Conservation (phyloP, 1,140 invertebrate species). For the Eufriesea mexicana region DNA sequence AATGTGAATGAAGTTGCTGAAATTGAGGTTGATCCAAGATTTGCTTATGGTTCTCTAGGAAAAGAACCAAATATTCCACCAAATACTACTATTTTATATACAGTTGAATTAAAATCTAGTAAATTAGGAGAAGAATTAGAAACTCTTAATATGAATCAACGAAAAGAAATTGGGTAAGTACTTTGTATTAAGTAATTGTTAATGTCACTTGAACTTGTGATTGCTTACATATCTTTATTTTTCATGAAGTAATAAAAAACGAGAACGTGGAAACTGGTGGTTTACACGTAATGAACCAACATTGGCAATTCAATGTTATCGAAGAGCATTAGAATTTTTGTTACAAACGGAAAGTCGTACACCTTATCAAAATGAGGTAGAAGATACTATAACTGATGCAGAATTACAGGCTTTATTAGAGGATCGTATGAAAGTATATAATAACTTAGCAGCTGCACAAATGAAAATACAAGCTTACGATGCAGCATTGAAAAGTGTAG, state of each 20-base stretch:
- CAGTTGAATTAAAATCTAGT: slow-evolving; percentile 87
- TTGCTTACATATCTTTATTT: background rate
- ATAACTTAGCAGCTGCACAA: slow-evolving; percentile 95
- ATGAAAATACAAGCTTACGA: slow-evolving; percentile 92
- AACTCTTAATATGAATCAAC: slow-evolving; percentile 83
- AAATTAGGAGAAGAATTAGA: slow-evolving; percentile 86
- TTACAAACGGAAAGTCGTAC: slow-evolving; percentile 85
- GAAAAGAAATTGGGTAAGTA: slow-evolving; percentile 86
- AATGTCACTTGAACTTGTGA: background rate
- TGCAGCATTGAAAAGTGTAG: slow-evolving; percentile 90
- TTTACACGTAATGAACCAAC: slow-evolving; percentile 90
- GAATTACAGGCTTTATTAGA: slow-evolving; percentile 87
- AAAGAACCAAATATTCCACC: slow-evolving; percentile 86
- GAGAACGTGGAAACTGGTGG: slow-evolving; percentile 94
- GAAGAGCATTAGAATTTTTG: slow-evolving; percentile 91
- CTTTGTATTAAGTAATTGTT: slow-evolving; percentile 1
- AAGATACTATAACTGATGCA: slow-evolving; percentile 79
- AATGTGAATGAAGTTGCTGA: slow-evolving; percentile 89
- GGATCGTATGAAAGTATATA: slow-evolving; percentile 91
- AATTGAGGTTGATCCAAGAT: slow-evolving; percentile 87
- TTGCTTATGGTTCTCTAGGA: slow-evolving; percentile 89
- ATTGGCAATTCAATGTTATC: slow-evolving; percentile 92
- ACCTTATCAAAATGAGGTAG: slow-evolving; percentile 59
- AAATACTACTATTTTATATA: slow-evolving; percentile 85
- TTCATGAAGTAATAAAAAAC: slow-evolving; percentile 86